Base-by-base conservation (phyloP, 2,113 vertebrate species). In the Origma solitaria region DNA sequence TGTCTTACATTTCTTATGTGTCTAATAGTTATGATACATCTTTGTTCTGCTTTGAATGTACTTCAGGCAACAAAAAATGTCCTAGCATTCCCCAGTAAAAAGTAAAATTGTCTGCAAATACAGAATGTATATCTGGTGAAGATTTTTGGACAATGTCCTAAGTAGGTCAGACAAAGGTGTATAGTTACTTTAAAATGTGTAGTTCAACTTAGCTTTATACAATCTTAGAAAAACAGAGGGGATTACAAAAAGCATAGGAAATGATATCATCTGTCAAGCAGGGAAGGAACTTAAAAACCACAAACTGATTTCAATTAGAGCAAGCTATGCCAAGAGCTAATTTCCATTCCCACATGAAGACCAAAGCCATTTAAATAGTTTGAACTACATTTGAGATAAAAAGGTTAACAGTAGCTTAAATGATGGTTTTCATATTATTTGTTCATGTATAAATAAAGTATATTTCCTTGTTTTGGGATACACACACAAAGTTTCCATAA, bases 291-390 rank as follows among this genome's bases (percentile, higher is more conserved):
- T 97, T 97, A 95, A 95, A 97, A 98, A 97, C 97, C 97, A 97
- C 95, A 98, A 97, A 98, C 97, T 98, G 98, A 98, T 98, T 98
- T 98, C 98, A 98, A 98, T 98, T 98, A 98, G 90, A 97, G 93
- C 58, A 79, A 96, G 51, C 93, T 95, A 96, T 97, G 98, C 98
- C 98, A 98, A 98, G 96, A 98, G 93, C 96, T 98, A 97, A 98
- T 98, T 98, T 98, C 97, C 98, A 98, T 98, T 98, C 97, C 98
- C 98, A 98, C 97, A 98, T 94, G 92, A 98, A 97, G 92, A 98
- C 96, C 96, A 97, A 97, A 97, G 93, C 64, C 96, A 98, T 97
- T 97, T 97, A 98, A 97, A 86, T 95, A 96, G 95, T 97, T 92
- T 84, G 73, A 97, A 93, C 92, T 96, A 92, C 82, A 90, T 86